These are phyloP conservation scores for Zapornia atra DNA, from an alignment of 2,113 vertebrate genomes.

Conservation along the genomic window DNA sequence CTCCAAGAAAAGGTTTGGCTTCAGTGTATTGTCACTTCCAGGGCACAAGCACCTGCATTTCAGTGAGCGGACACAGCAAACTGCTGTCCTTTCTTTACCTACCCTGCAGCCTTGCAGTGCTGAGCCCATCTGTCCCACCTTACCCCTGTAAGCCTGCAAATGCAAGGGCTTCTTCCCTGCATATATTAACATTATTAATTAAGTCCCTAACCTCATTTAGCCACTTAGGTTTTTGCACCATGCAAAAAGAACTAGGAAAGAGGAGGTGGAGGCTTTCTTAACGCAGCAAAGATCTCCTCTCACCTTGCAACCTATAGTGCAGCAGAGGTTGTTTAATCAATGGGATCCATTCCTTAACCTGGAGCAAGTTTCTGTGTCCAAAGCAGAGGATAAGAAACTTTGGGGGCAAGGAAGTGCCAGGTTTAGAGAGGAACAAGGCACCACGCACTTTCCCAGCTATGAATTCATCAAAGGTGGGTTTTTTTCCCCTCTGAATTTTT, in stretches of 20 bases:
- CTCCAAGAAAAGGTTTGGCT: not conserved
- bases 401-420: not conserved
- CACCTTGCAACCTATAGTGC: not conserved
- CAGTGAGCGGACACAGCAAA: not conserved
- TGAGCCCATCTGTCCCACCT: not conserved
- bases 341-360: not conserved
- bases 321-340: not conserved
- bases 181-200: not conserved
- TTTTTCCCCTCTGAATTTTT: not conserved
- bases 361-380: not conserved
- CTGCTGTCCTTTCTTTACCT: not conserved
- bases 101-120: rapidly evolving
- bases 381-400: not conserved
- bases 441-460: not conserved
- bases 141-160: not conserved
- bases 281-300: not conserved
- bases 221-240: not conserved
- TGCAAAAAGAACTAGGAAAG: not conserved
- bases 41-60: not conserved
- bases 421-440: not conserved
- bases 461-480: not conserved
- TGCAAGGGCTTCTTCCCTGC: not conserved
- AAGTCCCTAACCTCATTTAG: not conserved
- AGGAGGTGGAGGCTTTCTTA: not conserved
- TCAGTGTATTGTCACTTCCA: not conserved